These are phyloP conservation scores for Halocynthia aurantium DNA, from an alignment of 23 tunicate genomes.

Conservation along the genomic window DNA sequence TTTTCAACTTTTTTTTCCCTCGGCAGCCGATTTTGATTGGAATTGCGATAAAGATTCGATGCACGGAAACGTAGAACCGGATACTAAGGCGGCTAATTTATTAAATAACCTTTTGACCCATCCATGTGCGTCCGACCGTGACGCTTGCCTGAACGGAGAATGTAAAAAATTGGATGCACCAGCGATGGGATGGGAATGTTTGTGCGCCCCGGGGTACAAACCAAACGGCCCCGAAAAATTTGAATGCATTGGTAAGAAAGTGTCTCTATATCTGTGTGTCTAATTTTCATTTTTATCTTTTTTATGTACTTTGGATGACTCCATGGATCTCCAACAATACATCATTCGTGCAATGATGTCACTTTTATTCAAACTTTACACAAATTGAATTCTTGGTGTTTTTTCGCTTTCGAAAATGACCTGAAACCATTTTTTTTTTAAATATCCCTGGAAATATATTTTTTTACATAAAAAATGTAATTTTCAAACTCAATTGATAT, in stretches of 20 bases:
- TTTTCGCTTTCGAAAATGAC: too few species aligned
- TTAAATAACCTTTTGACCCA: background rate
- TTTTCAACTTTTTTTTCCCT: background rate
- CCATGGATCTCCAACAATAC: too few species aligned
- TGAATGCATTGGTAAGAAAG: background rate
- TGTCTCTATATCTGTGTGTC: background rate
- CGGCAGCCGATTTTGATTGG: constrained; percentile 61
- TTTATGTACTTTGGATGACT: too few species aligned
- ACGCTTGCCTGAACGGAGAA: constrained; percentile 4
- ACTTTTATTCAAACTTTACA: too few species aligned
- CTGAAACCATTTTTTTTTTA: too few species aligned
- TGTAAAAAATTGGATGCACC: background rate
- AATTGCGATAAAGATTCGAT: constrained; percentile 28
- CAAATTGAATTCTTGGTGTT: too few species aligned
- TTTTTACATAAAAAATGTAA: too few species aligned
- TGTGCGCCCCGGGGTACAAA: constrained; percentile 10
- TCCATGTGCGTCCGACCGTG: constrained; percentile 16
- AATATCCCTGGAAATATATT: too few species aligned
- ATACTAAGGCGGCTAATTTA: background rate
- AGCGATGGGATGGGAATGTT: constrained; percentile 6
- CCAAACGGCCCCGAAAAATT: background rate
- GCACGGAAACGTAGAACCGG: background rate
- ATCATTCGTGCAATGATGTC: too few species aligned
- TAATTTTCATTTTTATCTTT: too few species aligned
- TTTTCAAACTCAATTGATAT: too few species aligned